These are phyloP conservation scores for Lordiphosa stackelbergi DNA, from an alignment of 1,140 invertebrate genomes.

Conservation along the genomic window DNA sequence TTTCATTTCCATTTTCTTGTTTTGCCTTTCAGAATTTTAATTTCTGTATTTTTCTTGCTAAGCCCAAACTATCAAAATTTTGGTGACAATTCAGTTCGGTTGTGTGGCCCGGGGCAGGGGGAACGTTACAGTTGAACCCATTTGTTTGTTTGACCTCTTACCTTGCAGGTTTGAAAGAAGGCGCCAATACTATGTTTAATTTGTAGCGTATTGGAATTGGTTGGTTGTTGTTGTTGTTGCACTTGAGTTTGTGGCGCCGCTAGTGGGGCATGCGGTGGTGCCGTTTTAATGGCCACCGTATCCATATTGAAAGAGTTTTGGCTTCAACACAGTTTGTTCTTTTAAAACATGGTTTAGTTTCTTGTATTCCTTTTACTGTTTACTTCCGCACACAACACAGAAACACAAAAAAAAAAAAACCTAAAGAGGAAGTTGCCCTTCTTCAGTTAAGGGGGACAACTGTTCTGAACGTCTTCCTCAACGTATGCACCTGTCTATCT, in stretches of 20 bases:
- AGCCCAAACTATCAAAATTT: no score
- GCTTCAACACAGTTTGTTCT: constrained; percentile 20
- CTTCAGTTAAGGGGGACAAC: constrained; percentile 8
- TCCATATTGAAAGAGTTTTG: constrained; percentile 45
- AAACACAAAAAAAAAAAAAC: constrained; percentile 5
- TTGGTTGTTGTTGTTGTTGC: constrained; percentile 39
- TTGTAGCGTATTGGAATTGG: constrained; percentile 43
- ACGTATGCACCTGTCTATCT: not conserved
- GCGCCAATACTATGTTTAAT: constrained; percentile 71
- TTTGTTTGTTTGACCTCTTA: constrained; percentile 38
- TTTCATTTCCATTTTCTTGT: no score
- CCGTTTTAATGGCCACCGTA: constrained; percentile 72
- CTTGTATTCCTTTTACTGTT: constrained; percentile 10
- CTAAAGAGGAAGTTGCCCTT: constrained; percentile 37
- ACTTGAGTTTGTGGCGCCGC: constrained; percentile 22
- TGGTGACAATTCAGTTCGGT: no score
- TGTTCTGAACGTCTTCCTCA: constrained; percentile 2
- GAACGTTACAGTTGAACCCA: constrained; percentile 25
- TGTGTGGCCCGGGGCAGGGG: no score
- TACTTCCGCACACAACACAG: constrained; percentile 32
- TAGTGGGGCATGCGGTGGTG: constrained; percentile 69
- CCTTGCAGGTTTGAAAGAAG: constrained; percentile 77
- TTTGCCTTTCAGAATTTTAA: no score
- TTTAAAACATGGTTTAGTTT: constrained; percentile 9
- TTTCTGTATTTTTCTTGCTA: no score